Percentiles rank a stretch among this genome's conserved stretches.
phyloP scores from a whole-genome alignment of 2,888 invertebrate genomes.

The Cryptophagus acutangulus region DNA sequence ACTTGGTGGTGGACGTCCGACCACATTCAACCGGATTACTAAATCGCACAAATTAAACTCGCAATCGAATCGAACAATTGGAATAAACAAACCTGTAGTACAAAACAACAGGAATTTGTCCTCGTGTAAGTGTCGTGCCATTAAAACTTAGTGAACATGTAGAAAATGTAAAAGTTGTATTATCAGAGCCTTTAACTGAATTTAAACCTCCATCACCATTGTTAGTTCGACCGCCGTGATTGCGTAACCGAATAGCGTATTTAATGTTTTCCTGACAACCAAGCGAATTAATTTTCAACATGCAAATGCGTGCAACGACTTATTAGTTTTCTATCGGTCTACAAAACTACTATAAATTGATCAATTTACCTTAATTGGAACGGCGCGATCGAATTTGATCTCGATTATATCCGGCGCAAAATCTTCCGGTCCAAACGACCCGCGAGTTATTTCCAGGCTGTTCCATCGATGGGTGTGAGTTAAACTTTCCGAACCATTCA shows the following conservation, averaged over 20 bases:
- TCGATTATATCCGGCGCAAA: conserved; percentile 85
- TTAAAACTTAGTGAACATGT: conserved; percentile 92
- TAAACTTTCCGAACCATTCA: conserved; percentile 51
- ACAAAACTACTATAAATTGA: conserved; percentile 5
- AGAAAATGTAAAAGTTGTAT: conserved; percentile 83
- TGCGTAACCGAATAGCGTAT: conserved; percentile 83
- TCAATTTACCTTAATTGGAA: conserved; percentile 69
- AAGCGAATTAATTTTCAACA: conserved; percentile 9
- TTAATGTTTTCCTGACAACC: conserved; percentile 71
- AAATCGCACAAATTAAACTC: conserved; percentile 13
- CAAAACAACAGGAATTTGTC: conserved; percentile 89
- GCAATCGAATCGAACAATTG: too few species aligned
- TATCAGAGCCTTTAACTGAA: conserved; percentile 87
- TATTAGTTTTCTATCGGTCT: neutral
- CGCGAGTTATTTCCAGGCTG: conserved; percentile 76
- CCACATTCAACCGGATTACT: conserved; percentile 46
- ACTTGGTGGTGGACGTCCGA: conserved; percentile 39
- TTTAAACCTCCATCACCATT: conserved; percentile 91
- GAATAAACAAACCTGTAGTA: conserved; percentile 68
- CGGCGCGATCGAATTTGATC: conserved; percentile 84
- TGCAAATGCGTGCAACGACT: neutral
- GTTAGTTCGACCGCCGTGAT: conserved; percentile 86
- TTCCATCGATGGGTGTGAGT: conserved; percentile 78
- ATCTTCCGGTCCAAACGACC: conserved; percentile 78
- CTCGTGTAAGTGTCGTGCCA: conserved; percentile 91